Base-by-base conservation (phyloP, 2,888 invertebrate species). In the Lacanobia wlatinum region DNA sequence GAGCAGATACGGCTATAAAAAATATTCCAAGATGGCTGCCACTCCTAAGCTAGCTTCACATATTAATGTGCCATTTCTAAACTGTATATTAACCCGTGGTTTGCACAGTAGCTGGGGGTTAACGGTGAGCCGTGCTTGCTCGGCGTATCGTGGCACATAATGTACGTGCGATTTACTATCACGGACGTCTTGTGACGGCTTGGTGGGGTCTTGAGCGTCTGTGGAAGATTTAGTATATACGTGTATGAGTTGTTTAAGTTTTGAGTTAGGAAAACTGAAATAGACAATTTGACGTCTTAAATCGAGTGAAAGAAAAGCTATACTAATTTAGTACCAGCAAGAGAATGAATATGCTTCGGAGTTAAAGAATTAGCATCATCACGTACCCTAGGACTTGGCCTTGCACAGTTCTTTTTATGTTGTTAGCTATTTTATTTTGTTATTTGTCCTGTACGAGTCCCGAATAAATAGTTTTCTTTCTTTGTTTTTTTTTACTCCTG, bases 91-190 rank as follows among this genome's bases (percentile, higher is more conserved):
- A 78, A 76, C 76, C 81, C 48, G 52, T 16, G 1, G 56, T 38
- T 21, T 48, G 34, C 53, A 46, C 83, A 46, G 82, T 71, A 85
- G 83, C 71, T 76, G 43, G 53, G 70, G 76, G 76, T 80, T 85
- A 84, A 85, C 84, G 85, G 85, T 83, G 68, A 65, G 73, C 40
- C 6, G 58, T 73, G 68, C 70, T 56, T 61, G 79, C 62, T 68
- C 72, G 78, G 52, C 84, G 84, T 68, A 66, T 70, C 83, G 80
- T 67, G 73, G 71, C 68, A 28, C 73, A 71, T 85, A 85, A 83
- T 46, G 70, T 64, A 69, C 68, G 55, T 50, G 56, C 62, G 56
- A 68, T 73, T 66, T 78, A 74, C 67, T 64, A 59, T 60, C 65
- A 28, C 40, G 28, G 12, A 67, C 52, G 28, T 59, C n/a, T 56